Base-by-base conservation (phyloP, 2,888 invertebrate genomes). In the Thereva nobilitata region DNA sequence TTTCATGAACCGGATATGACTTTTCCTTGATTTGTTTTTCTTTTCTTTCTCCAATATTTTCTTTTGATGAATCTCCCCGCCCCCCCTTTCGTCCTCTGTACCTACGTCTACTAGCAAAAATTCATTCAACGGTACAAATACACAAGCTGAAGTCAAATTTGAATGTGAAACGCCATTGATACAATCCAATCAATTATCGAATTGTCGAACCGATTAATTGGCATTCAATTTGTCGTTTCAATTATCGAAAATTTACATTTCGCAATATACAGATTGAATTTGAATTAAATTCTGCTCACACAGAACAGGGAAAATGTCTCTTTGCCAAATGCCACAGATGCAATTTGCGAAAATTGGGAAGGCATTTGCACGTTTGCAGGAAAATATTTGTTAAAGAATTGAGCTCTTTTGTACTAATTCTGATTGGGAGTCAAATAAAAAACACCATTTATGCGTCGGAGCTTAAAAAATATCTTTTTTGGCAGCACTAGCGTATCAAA, bases 221-320 rank as follows among this genome's bases (percentile, higher is more conserved):
- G 56, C 9, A 44, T 56, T 23, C 45, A 56, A 56, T 56, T 56
- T 56, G 56, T 44, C 56, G 37, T 56, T 56, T 44, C 56, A 56
- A 56, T 56, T 56, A 56, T 44, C 56, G 56, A 23, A 34, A 44
- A 56, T 56, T 44, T 35, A 56, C 56, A 56, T 56, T 35, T 56
- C 56, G 10, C 44, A 53, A 53, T 38, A 23, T 23, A 23, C 23
- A 23, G 23, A 23, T 23, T 23, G 23, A 2, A 23, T 23, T 23
- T 23, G 23, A 23, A 23, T 23, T 23, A 23, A 23, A 23, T 23
- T 23, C 23, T 23, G 23, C 23, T 23, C 23, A 23, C 23, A 23
- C 23, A 23, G 23, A 23, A 23, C 23, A 23, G 23, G 23, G 23
- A 23, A 23, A 23, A 23, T 23, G 23, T 23, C 23, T 23, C 23